A percentile compares a stretch with the other conserved stretches of the same genome.
phyloP scores from a whole-genome alignment of 2,113 vertebrate species.

The Xenopus borealis region DNA sequence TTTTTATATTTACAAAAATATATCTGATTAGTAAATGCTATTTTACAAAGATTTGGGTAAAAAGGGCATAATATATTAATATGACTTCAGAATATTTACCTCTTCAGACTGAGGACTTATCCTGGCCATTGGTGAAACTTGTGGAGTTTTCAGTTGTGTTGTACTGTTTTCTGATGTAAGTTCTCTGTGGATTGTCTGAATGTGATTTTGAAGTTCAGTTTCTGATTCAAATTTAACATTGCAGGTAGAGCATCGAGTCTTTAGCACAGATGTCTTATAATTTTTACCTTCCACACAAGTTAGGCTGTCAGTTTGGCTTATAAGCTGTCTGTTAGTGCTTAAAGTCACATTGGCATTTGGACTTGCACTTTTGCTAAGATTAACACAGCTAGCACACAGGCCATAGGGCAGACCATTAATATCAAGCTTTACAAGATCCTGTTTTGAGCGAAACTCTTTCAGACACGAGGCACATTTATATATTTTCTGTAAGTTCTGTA shows the following conservation, averaged over 20 bases:
- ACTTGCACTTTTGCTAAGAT: conserved; percentile 87
- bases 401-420: conserved; percentile 95
- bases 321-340: conserved; percentile 67
- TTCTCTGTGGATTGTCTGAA: conserved; percentile 89
- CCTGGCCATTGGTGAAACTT: conserved; percentile 94
- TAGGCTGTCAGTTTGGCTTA: conserved; percentile 80
- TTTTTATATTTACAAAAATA: too few species aligned
- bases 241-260: conserved; percentile 94
- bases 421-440: conserved; percentile 94
- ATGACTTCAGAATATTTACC: conserved; percentile 66
- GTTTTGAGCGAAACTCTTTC: conserved; percentile 94
- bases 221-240: conserved; percentile 98
- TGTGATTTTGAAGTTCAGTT: conserved; percentile 89
- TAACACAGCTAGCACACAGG: conserved; percentile 88
- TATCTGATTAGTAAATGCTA: too few species aligned
- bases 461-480: conserved; percentile 97
- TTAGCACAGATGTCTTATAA: conserved; percentile 77
- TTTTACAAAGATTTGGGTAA: too few species aligned
- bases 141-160: conserved; percentile 86
- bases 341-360: conserved; percentile 80
- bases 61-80: too few species aligned
- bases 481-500: conserved; percentile 77
- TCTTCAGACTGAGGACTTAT: conserved; percentile 95
- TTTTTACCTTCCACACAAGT: conserved; percentile 82
- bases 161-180: conserved; percentile 78